Base-by-base conservation (phyloP, 2,113 vertebrate species). In the Otus sunia region DNA sequence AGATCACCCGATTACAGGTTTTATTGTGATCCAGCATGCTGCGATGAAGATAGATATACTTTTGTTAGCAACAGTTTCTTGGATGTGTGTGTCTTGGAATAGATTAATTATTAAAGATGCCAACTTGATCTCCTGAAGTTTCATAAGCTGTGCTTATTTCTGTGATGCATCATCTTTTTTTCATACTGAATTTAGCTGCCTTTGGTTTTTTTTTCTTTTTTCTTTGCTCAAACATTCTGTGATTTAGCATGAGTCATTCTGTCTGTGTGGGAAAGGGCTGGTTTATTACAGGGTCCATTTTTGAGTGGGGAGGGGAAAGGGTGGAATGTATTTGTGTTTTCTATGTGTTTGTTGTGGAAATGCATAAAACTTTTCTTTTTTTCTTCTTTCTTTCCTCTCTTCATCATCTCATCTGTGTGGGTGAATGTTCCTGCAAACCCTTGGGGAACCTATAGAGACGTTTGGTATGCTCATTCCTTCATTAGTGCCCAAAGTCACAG, bases 401-500 rank as follows among this genome's bases (percentile, higher is more conserved):
- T 96, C 97, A 97, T 98, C 97, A 97, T 98, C 98, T 98, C 98
- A 98, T 98, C 98, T 98, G 96, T 99, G 95, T 98, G 98, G 98
- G 97, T 99, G 97, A 99, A 98, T 98, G 97, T 98, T 98, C 97
- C 98, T 99, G 98, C 97, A 98, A 99, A 98, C 90, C 97, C 97
- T 98, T 98, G 98, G 97, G 98, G 98, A 99, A 98, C 98, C 89
- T 99, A 96, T 98, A 99, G 98, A 99, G 98, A 98, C 97, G 95
- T 99, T 99, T 98, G 98, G 98, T 99, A 98, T 98, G 98, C 98
- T 98, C 93, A 98, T 98, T 98, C 98, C 97, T 98, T 97, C 97
- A 98, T 97, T 98, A 98, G 98, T 96, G 64, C 98, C 97, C 98
- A 97, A 95, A 98, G 97, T 98, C 97, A 98, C 91, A 98, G 97